phyloP scores from a whole-genome alignment of 2,797 vertebrate species.

The Loris lydekkerianus region DNA sequence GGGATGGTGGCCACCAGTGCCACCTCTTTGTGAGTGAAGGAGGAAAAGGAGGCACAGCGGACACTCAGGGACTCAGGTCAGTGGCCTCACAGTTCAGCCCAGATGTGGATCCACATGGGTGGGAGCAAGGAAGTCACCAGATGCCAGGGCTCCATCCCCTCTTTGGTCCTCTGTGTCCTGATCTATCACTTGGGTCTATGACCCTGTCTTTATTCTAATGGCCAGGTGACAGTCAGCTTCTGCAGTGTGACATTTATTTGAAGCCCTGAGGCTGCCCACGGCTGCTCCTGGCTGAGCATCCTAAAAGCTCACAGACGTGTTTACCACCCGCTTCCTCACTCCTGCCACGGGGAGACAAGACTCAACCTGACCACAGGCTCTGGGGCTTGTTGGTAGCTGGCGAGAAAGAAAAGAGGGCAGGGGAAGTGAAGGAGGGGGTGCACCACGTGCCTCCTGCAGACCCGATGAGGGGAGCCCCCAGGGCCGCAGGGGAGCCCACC shows the following conservation, averaged over 20 bases:
- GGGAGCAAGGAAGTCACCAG: not conserved
- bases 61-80: too few species aligned
- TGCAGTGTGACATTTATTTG: not conserved
- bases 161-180: not conserved
- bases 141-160: too few species aligned
- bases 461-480: slow-evolving; percentile 66
- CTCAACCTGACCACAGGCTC: slow-evolving; percentile 85
- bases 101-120: not conserved
- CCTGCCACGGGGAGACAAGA: slow-evolving; percentile 79
- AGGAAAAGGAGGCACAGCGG: not conserved
- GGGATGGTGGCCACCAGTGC: not conserved
- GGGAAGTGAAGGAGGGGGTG: slow-evolving; percentile 80
- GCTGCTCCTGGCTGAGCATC: slow-evolving; percentile 61
- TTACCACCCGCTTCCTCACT: slow-evolving; percentile 77
- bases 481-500: slow-evolving; percentile 72
- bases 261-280: not conserved
- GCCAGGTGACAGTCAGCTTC: not conserved
- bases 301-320: slow-evolving; percentile 79
- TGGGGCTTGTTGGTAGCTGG: slow-evolving; percentile 84
- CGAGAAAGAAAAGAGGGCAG: slow-evolving; percentile 76
- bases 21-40: not conserved
- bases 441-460: slow-evolving; percentile 81
- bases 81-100: too few species aligned
- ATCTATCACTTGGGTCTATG: not conserved
- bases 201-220: not conserved